phyloP scores from a whole-genome alignment of 1,140 invertebrate genomes.

The Argopecten irradians region DNA sequence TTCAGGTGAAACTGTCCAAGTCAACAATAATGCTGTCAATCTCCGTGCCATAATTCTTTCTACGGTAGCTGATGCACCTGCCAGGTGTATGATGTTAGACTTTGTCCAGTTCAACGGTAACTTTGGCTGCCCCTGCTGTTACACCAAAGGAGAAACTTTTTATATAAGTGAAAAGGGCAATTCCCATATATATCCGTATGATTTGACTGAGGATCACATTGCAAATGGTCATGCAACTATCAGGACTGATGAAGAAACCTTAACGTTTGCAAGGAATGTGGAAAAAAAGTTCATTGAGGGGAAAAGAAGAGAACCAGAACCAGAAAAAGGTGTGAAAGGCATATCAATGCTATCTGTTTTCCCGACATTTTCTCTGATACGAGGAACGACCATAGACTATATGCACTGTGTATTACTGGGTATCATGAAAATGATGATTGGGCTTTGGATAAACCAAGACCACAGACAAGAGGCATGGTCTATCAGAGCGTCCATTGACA shows the following conservation, averaged over 20 bases:
- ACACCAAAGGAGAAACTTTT: conserved; percentile 22
- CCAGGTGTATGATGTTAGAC: conserved; percentile 31
- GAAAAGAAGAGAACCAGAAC: conserved; percentile 8
- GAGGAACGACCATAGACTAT: conserved; percentile 24
- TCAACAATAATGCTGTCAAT: too few species aligned
- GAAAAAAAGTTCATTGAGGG: background rate
- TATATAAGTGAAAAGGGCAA: conserved; percentile 20
- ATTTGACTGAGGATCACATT: background rate
- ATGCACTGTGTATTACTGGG: conserved; percentile 35
- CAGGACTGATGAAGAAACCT: background rate
- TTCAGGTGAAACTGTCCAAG: too few species aligned
- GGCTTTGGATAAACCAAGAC: conserved; percentile 28
- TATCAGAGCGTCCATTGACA: conserved; percentile 14
- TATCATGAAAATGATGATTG: conserved; percentile 30
- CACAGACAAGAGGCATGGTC: conserved; percentile 34
- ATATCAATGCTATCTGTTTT: conserved; percentile 11
- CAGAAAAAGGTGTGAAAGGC: conserved; percentile 38
- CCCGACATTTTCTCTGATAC: conserved; percentile 28
- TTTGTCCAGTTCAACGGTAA: conserved; percentile 29
- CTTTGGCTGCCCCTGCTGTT: conserved; percentile 25
- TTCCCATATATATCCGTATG: conserved; percentile 28
- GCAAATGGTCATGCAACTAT: background rate
- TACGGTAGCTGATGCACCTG: conserved; percentile 25
- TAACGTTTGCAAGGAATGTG: background rate
- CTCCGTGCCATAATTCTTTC: conserved; percentile 1